Percentiles rank a stretch among this genome's conserved stretches.
Conservation (phyloP, 2,797 vertebrate species). For the Forpus xanthops region DNA sequence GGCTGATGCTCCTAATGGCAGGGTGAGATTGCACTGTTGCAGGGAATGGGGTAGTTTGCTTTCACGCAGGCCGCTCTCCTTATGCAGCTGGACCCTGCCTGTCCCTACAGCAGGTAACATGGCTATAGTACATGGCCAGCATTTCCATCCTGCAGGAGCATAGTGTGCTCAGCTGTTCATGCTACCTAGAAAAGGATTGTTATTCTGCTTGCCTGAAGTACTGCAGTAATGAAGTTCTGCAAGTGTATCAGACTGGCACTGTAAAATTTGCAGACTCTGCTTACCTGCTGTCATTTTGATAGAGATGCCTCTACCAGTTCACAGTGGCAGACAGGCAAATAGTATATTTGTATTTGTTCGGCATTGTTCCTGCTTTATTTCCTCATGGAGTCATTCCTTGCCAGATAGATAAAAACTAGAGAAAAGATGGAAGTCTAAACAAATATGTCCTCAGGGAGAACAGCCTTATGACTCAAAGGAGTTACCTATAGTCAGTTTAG, state of each 20-base stretch:
- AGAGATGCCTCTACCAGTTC: background rate
- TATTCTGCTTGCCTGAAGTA: background rate
- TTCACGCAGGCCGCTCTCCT: background rate
- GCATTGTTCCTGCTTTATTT: background rate
- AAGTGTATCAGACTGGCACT: background rate
- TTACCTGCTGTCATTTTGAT: background rate
- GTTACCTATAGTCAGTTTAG: background rate
- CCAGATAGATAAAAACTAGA: background rate
- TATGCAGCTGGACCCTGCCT: background rate
- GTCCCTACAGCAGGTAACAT: background rate
- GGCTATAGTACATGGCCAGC: background rate
- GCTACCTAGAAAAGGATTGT: background rate
- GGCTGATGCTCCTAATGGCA: background rate
- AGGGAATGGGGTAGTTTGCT: background rate
- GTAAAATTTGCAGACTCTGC: background rate
- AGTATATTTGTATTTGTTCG: background rate
- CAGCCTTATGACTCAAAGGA: background rate
- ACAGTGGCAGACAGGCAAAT: background rate
- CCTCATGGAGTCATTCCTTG: background rate
- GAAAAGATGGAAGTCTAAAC: background rate
- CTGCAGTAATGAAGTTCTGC: background rate
- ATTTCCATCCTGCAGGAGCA: background rate
- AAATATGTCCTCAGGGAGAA: background rate
- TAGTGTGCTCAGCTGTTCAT: background rate
- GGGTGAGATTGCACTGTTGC: accelerated